A percentile compares a stretch with the other conserved stretches of the same genome.
Evolutionary conservation across 2,888 invertebrate species (phyloP).

Genomic region (Tortricodes alternella): DNA sequence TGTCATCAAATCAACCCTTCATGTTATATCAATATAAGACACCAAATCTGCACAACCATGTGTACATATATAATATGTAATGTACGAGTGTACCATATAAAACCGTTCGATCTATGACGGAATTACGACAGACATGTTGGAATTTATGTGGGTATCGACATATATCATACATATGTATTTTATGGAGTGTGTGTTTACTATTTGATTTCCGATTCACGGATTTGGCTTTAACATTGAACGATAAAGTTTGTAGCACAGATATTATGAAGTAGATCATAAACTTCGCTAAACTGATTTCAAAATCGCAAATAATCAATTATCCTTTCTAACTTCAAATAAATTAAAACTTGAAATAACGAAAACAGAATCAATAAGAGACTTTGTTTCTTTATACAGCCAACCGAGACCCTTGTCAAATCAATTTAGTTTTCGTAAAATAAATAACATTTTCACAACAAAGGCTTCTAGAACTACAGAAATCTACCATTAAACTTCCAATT

Average conservation of each 20-base stretch:
- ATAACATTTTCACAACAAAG: slow-evolving; percentile 32
- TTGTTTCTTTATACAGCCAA: no score
- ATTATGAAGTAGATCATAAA: no score
- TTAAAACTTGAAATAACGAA: no score
- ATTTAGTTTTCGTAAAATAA: not conserved
- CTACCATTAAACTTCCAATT: slow-evolving; percentile 40
- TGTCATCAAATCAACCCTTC: not conserved
- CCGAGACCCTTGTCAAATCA: not conserved
- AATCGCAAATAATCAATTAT: no score
- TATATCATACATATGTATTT: not conserved
- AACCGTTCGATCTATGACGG: not conserved
- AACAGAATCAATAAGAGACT: no score
- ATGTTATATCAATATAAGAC: not conserved
- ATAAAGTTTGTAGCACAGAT: not conserved
- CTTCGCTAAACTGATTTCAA: no score
- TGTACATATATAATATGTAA: no score
- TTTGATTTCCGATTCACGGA: slow-evolving; percentile 2
- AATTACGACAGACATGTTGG: not conserved
- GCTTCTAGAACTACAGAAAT: slow-evolving; percentile 37
- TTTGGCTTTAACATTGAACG: not conserved
- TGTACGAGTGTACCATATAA: not conserved
- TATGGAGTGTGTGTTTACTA: not conserved
- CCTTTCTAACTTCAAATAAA: no score
- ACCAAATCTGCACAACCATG: not conserved
- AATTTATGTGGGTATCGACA: not conserved